A percentile compares a stretch with the other conserved stretches of the same genome.
These are phyloP conservation scores for Halictus ligatus DNA, from an alignment of 2,888 invertebrate genomes.

Conservation along the genomic window DNA sequence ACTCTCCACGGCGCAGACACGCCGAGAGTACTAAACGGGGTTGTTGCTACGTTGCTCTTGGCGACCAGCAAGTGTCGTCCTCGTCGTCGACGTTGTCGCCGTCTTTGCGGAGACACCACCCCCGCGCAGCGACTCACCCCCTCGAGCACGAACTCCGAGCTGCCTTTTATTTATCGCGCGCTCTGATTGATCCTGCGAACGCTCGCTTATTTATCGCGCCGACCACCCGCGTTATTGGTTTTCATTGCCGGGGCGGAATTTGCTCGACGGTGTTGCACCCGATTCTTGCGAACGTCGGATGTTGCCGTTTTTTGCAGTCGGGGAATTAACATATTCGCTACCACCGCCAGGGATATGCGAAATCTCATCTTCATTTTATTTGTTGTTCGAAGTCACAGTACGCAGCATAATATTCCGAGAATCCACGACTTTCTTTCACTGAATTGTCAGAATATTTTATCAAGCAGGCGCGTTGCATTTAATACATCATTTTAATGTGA, in stretches of 20 bases:
- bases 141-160: neutral
- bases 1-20: conserved; percentile 73
- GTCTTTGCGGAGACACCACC: conserved; percentile 60
- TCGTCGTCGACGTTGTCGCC: conserved; percentile 64
- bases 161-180: conserved; percentile 10
- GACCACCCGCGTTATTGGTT: neutral
- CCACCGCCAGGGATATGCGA: too few species aligned
- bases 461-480: too few species aligned
- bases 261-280: neutral
- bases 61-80: conserved; percentile 80
- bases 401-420: too few species aligned
- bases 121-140: conserved; percentile 9
- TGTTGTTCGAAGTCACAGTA: neutral
- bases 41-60: conserved; percentile 78
- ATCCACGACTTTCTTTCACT: too few species aligned
- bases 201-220: conserved; percentile 24
- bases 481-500: too few species aligned
- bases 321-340: too few species aligned
- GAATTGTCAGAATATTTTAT: too few species aligned
- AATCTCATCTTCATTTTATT: neutral
- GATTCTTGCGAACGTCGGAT: neutral
- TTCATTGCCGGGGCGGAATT: neutral
- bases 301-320: neutral
- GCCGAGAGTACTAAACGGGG: conserved; percentile 78
- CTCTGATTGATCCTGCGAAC: conserved; percentile 24